These are phyloP conservation scores for Uria aalge DNA, from an alignment of 2,113 vertebrate species.

Conservation along the genomic window DNA sequence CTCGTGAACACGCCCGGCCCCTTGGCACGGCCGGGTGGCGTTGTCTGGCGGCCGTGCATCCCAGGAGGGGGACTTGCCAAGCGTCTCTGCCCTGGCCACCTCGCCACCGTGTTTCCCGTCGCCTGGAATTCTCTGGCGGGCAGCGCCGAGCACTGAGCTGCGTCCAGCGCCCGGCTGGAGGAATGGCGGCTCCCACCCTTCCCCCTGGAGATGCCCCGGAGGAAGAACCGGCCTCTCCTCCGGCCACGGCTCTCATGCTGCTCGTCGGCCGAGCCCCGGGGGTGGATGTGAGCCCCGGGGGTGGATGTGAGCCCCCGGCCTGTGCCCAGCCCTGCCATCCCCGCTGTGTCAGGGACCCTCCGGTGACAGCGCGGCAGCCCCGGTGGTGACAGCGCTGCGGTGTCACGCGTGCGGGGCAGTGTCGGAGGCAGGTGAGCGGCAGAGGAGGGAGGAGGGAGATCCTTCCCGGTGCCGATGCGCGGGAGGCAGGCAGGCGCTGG, in stretches of 20 bases:
- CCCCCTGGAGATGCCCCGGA: accelerated
- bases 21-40: not conserved
- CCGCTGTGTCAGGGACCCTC: not conserved
- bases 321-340: not conserved
- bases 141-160: not conserved
- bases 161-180: accelerated
- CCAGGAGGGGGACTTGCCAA: not conserved
- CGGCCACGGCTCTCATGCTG: accelerated
- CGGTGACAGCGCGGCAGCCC: not conserved
- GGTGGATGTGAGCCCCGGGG: accelerated
- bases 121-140: not conserved
- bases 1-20: accelerated
- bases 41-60: not conserved
- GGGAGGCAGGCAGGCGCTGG: not conserved
- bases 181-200: not conserved
- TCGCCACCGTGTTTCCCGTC: accelerated
- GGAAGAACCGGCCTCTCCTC: not conserved
- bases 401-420: accelerated
- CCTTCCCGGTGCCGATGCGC: accelerated
- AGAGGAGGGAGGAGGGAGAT: not conserved
- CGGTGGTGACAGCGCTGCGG: not conserved
- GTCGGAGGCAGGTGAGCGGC: not conserved
- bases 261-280: accelerated
- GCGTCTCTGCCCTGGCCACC: not conserved
- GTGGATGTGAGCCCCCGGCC: accelerated